Evolutionary conservation across 2,888 invertebrate species (phyloP).

Genomic region (Nebria brevicollis): DNA sequence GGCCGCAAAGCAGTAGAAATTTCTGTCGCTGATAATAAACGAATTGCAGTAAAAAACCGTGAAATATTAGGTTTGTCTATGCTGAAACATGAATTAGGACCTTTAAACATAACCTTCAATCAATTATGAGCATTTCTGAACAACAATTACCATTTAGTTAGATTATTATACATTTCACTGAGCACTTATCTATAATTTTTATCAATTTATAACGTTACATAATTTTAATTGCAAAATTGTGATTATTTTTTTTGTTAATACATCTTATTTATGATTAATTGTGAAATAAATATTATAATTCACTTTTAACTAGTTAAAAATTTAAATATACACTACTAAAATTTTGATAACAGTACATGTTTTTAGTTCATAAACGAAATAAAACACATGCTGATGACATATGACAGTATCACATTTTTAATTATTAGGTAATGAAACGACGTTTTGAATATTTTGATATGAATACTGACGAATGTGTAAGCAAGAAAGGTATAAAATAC

Average conservation of each 20-base stretch:
- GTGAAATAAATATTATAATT: not conserved
- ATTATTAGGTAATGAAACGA: conserved; percentile 31
- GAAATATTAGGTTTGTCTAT: conserved; percentile 24
- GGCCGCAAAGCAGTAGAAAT: conserved; percentile 90
- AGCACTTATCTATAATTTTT: conserved; percentile 18
- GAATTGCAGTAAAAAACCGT: conserved; percentile 41
- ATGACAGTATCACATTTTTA: not conserved
- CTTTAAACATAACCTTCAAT: not conserved
- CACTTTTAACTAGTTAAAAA: not conserved
- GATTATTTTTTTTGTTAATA: not conserved
- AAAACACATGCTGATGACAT: not conserved
- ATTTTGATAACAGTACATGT: not conserved
- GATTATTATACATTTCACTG: conserved; percentile 61
- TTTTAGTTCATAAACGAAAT: not conserved
- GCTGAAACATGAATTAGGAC: conserved; percentile 22
- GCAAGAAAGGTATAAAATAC: conserved; percentile 31
- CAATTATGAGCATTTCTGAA: conserved; percentile 3
- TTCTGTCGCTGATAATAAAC: conserved; percentile 77
- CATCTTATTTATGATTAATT: not conserved
- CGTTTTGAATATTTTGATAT: conserved; percentile 23
- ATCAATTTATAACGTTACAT: not conserved
- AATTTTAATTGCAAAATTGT: not conserved
- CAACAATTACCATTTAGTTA: conserved; percentile 62
- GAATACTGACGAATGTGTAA: conserved; percentile 26
- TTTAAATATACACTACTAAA: not conserved